These are phyloP conservation scores for Momotus momota DNA, from an alignment of 2,797 vertebrate genomes.

Conservation along the genomic window DNA sequence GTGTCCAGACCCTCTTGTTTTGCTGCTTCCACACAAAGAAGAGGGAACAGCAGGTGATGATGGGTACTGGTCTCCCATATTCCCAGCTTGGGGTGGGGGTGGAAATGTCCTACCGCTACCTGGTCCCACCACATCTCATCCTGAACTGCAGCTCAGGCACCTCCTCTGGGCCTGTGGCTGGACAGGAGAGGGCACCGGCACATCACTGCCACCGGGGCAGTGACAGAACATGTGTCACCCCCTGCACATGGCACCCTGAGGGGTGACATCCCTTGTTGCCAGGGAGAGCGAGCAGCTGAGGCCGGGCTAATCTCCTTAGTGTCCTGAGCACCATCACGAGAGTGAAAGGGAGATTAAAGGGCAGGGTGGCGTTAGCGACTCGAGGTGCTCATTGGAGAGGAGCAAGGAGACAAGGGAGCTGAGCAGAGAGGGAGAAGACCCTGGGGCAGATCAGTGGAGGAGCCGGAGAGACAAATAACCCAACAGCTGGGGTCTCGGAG, in stretches of 20 bases:
- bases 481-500: background rate
- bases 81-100: background rate
- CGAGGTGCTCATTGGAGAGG: background rate
- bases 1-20: fast-evolving
- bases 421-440: background rate
- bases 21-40: too few species aligned
- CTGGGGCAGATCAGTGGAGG: background rate
- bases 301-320: slow-evolving; percentile 44
- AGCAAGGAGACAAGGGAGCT: background rate
- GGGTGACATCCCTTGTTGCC: background rate
- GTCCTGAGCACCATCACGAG: background rate
- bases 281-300: background rate
- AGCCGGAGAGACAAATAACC: background rate
- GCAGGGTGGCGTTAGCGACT: background rate
- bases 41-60: fast-evolving
- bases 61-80: background rate
- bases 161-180: background rate
- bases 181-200: background rate
- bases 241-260: background rate
- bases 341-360: slow-evolving; percentile 56
- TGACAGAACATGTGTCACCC: background rate
- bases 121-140: background rate
- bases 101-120: fast-evolving
- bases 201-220: fast-evolving
- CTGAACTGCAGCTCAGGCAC: fast-evolving